Percentiles rank a stretch among this genome's conserved stretches.
Conservation (phyloP, 1,140 invertebrate genomes). For the Leptonema lineaticorne region DNA sequence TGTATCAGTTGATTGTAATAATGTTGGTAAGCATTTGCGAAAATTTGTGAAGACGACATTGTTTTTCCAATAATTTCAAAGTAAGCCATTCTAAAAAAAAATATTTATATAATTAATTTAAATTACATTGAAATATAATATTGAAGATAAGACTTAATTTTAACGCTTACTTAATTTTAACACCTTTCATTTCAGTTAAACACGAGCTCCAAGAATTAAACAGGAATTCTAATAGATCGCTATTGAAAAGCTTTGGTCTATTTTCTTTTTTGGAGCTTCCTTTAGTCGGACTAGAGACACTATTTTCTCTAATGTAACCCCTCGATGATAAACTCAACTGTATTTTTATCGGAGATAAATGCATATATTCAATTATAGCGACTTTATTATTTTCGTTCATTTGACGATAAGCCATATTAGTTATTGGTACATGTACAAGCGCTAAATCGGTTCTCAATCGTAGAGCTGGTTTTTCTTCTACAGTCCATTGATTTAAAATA, state of each 20-base stretch:
- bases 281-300: conserved; percentile 46
- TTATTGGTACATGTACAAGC: conserved; percentile 59
- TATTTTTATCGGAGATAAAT: conserved; percentile 69
- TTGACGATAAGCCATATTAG: conserved; percentile 52
- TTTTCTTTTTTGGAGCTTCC: conserved; percentile 51
- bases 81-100: conserved; percentile 69
- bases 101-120: not conserved
- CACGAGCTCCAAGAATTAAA: conserved; percentile 63
- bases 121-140: conserved; percentile 14
- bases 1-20: conserved; percentile 79
- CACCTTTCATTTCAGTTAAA: conserved; percentile 64
- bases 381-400: conserved; percentile 46
- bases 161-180: conserved; percentile 61
- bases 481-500: conserved; percentile 59
- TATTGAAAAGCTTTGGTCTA: conserved; percentile 54
- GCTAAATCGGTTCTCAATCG: conserved; percentile 60
- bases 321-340: conserved; percentile 68
- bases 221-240: conserved; percentile 59
- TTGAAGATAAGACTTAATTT: not conserved
- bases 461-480: conserved; percentile 57
- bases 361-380: conserved; percentile 65
- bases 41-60: conserved; percentile 60
- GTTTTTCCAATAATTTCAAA: conserved; percentile 72
- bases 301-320: conserved; percentile 55
- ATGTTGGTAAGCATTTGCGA: conserved; percentile 65